A percentile compares a stretch with the other conserved stretches of the same genome.
Conservation (phyloP, 2,888 invertebrate species). For the Dryobotodes eremita region DNA sequence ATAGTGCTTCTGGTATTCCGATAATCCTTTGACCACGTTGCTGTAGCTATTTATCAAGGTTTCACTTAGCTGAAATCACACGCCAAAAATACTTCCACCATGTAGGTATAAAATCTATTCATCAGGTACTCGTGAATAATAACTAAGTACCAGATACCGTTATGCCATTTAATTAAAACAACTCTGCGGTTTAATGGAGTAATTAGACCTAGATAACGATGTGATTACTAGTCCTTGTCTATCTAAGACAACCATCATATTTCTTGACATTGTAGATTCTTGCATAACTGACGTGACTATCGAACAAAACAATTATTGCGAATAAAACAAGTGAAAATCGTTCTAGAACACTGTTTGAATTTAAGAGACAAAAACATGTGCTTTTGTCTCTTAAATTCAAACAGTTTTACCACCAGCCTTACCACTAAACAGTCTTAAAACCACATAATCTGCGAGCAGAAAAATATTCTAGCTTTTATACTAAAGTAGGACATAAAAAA, state of each 20-base stretch:
- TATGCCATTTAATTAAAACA: neutral
- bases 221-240: constrained; percentile 16
- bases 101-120: neutral
- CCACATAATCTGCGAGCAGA: constrained; percentile 14
- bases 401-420: neutral
- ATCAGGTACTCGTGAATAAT: neutral
- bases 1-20: neutral
- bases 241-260: constrained; percentile 13
- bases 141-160: neutral
- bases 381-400: neutral
- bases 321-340: constrained; percentile 16
- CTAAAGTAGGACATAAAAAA: constrained; percentile 33
- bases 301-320: neutral
- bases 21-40: neutral
- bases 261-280: constrained; percentile 17
- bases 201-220: constrained; percentile 8
- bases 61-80: neutral
- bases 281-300: constrained; percentile 6
- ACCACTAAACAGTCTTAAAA: constrained; percentile 33
- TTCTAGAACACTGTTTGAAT: neutral
- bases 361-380: neutral
- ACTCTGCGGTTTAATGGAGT: neutral
- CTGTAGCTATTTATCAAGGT: neutral
- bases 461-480: constrained; percentile 22
- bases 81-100: neutral